A percentile compares a stretch with the other conserved stretches of the same genome.
phyloP scores from a whole-genome alignment of 2,113 vertebrate species.

The Rhipidura dahli region DNA sequence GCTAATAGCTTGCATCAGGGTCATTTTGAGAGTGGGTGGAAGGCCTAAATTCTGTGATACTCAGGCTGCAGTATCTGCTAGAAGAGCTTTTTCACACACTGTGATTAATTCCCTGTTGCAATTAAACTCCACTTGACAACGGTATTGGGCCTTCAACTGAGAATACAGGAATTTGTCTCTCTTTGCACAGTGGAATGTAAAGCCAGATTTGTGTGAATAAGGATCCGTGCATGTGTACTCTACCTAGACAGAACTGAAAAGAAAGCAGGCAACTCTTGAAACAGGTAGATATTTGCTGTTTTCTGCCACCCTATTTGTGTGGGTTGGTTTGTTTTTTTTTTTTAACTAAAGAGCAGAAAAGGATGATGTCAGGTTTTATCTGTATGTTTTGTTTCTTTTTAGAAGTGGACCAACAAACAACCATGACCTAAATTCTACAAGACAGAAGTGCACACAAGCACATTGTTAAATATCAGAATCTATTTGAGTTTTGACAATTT shows the following conservation, averaged over 20 bases:
- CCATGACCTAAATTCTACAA: slow-evolving; percentile 51
- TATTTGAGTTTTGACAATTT: neutral
- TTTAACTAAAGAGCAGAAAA: neutral
- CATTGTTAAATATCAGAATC: neutral
- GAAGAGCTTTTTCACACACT: neutral
- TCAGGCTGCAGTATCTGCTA: neutral
- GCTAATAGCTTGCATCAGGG: neutral
- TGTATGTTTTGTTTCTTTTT: slow-evolving; percentile 34
- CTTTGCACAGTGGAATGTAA: neutral
- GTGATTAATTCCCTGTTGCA: neutral
- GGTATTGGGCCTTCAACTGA: neutral
- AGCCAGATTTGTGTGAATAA: neutral
- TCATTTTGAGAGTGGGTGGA: neutral
- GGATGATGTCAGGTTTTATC: slow-evolving; percentile 16
- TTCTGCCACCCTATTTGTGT: neutral
- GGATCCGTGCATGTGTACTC: neutral
- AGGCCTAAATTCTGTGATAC: neutral
- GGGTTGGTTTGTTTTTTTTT: neutral
- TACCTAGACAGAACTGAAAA: neutral
- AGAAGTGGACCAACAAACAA: slow-evolving; percentile 6
- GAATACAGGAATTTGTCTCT: neutral
- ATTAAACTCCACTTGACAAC: neutral
- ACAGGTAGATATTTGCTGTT: neutral
- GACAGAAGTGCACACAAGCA: slow-evolving; percentile 20
- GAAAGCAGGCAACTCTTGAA: neutral